Evolutionary conservation across 2,113 vertebrate species (phyloP).

Genomic region (Sminthopsis crassicaudata): DNA sequence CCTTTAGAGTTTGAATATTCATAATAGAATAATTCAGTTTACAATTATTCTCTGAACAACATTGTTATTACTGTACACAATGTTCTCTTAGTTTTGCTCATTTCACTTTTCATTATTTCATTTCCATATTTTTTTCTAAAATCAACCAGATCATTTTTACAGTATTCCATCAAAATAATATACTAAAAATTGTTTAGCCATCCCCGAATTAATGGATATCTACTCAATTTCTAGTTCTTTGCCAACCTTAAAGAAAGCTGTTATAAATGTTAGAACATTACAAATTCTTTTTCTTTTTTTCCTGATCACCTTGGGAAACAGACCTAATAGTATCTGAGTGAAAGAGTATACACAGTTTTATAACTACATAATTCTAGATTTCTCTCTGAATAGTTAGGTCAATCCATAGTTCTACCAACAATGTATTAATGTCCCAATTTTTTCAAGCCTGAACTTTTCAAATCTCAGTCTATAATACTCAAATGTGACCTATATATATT

Average conservation of each 20-base stretch:
- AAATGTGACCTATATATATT: neutral
- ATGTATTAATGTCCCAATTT: neutral
- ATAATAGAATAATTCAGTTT: neutral
- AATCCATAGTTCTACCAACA: neutral
- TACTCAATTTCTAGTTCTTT: neutral
- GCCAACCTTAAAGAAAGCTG: neutral
- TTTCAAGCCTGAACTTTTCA: neutral
- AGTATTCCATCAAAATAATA: neutral
- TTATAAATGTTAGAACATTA: neutral
- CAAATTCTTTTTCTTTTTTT: neutral
- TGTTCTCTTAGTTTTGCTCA: neutral
- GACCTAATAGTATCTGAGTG: neutral
- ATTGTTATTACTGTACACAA: neutral
- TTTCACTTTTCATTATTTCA: neutral
- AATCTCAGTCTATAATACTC: neutral
- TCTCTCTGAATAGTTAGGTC: neutral
- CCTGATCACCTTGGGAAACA: neutral
- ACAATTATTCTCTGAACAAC: neutral
- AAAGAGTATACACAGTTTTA: neutral
- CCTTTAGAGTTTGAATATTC: neutral
- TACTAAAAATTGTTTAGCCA: neutral
- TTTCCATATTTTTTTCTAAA: neutral
- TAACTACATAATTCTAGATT: neutral
- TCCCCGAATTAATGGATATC: neutral
- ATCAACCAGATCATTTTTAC: neutral